A percentile compares a stretch with the other conserved stretches of the same genome.
Evolutionary conservation across 1,140 invertebrate species (phyloP).

Genomic region (Bombus huntii): DNA sequence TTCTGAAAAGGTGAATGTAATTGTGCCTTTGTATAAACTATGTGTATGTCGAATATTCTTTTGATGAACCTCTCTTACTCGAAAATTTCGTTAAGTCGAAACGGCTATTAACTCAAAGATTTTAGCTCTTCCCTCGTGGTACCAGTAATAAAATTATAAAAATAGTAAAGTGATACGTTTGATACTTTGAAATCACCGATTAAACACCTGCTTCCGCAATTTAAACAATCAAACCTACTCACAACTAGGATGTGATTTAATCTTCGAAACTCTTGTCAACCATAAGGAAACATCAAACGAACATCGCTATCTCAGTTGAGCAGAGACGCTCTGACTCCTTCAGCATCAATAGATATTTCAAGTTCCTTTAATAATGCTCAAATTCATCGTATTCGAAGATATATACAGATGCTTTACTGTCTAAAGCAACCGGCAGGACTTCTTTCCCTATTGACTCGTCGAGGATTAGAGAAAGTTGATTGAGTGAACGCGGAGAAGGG

Average conservation of each 20-base stretch:
- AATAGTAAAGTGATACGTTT: too few species aligned
- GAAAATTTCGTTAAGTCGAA: too few species aligned
- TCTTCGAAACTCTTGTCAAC: neutral
- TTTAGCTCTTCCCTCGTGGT: fast-evolving
- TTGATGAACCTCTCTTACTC: too few species aligned
- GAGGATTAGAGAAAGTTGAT: conserved; percentile 53
- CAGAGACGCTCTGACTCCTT: neutral
- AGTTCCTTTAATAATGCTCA: neutral
- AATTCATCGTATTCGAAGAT: neutral
- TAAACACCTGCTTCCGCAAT: too few species aligned
- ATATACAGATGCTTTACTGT: conserved; percentile 1
- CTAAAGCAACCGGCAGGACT: conserved; percentile 16
- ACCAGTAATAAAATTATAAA: too few species aligned
- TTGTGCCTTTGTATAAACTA: too few species aligned
- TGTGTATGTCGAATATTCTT: too few species aligned
- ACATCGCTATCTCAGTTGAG: neutral
- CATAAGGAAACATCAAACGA: neutral
- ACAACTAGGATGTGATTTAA: too few species aligned
- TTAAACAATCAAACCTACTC: too few species aligned
- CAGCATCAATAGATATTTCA: neutral
- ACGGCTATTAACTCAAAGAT: too few species aligned
- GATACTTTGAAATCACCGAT: too few species aligned
- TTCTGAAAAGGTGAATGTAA: too few species aligned
- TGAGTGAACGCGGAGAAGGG: neutral
- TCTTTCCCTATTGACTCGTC: conserved; percentile 46